These are phyloP conservation scores for Watsonalla cultraria DNA, from an alignment of 2,888 invertebrate genomes.

Conservation along the genomic window DNA sequence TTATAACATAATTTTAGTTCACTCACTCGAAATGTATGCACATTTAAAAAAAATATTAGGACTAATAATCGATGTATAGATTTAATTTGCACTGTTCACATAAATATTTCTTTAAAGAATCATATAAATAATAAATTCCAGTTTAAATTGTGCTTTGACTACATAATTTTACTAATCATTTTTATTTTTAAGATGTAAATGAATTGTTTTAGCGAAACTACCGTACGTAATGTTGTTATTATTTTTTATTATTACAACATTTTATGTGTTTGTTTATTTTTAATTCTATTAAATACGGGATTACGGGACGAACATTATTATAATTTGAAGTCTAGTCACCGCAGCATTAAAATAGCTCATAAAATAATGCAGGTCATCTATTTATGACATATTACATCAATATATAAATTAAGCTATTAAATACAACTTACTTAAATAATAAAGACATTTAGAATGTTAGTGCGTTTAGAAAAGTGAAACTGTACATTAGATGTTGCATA, in stretches of 20 bases:
- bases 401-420: slow-evolving; percentile 6
- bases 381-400: slow-evolving; percentile 31
- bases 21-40: not conserved
- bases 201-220: slow-evolving; percentile 27
- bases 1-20: slow-evolving; percentile 27
- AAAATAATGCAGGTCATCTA: slow-evolving; percentile 32
- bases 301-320: slow-evolving; percentile 28
- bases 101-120: not conserved
- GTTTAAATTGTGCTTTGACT: not conserved
- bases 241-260: slow-evolving; percentile 12
- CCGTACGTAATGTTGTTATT: slow-evolving; percentile 31
- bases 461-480: not conserved
- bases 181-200: slow-evolving; percentile 35
- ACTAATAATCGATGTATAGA: not conserved
- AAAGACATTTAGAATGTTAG: slow-evolving; percentile 29
- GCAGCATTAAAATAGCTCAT: slow-evolving; percentile 45
- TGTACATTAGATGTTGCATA: no score
- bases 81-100: not conserved
- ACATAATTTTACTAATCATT: slow-evolving; percentile 22
- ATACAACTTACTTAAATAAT: slow-evolving; percentile 7
- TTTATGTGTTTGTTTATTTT: slow-evolving; percentile 12
- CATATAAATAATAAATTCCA: not conserved
- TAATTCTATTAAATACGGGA: slow-evolving; percentile 16
- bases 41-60: not conserved
- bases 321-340: slow-evolving; percentile 62